Evolutionary conservation across 2,888 invertebrate species (phyloP).

Genomic region (Pachliopta kotzebuea): DNA sequence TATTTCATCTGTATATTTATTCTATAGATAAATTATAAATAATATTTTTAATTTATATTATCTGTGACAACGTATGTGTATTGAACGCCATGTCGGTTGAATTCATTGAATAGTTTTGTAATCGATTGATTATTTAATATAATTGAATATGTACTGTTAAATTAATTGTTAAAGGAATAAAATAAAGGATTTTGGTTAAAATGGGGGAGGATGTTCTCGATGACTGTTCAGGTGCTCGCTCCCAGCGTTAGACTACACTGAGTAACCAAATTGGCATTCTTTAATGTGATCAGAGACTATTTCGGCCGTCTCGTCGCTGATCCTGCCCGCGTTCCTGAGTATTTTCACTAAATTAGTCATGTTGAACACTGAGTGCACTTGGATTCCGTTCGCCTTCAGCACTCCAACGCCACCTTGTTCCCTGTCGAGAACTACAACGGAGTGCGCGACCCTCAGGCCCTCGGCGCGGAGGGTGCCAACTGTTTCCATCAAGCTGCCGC

Average conservation of each 20-base stretch:
- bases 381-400: slow-evolving; percentile 85
- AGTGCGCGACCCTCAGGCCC: slow-evolving; percentile 86
- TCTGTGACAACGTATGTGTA: no score
- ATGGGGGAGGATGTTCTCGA: background rate
- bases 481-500: slow-evolving; percentile 95
- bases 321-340: slow-evolving; percentile 82
- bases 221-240: background rate
- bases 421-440: slow-evolving; percentile 94
- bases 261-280: slow-evolving; percentile 56
- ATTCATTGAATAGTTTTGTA: no score
- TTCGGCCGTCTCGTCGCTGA: slow-evolving; percentile 72
- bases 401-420: slow-evolving; percentile 93
- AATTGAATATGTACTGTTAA: slow-evolving; percentile 23
- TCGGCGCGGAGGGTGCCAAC: slow-evolving; percentile 84
- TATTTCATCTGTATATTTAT: no score
- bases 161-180: background rate
- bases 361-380: slow-evolving; percentile 84
- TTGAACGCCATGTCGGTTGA: no score
- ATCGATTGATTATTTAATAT: background rate
- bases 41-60: no score
- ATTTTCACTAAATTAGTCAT: slow-evolving; percentile 83
- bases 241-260: slow-evolving; percentile 4
- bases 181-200: background rate
- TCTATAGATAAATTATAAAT: no score
- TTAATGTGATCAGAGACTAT: slow-evolving; percentile 65